Percentiles rank a stretch among this genome's conserved stretches.
Evolutionary conservation across 1,140 invertebrate genomes (phyloP).

Genomic region (Acromyrmex echinatior): DNA sequence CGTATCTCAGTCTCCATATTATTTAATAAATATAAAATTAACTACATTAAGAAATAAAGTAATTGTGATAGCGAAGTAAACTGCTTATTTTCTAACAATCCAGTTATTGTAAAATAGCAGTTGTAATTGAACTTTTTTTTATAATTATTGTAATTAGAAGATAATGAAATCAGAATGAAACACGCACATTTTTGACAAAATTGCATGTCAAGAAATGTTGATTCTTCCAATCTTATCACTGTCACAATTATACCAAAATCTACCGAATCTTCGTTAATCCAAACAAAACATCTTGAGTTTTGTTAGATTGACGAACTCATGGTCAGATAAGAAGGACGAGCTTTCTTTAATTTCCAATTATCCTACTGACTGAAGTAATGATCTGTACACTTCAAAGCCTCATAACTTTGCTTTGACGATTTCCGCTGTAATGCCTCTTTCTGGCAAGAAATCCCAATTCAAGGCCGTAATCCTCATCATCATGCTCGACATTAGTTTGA

Average conservation of each 20-base stretch:
- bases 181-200: background rate
- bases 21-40: conserved; percentile 41
- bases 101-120: background rate
- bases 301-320: background rate
- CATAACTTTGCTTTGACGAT: conserved; percentile 81
- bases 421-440: conserved; percentile 61
- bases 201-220: background rate
- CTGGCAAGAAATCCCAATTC: conserved; percentile 78
- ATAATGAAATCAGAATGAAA: background rate
- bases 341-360: conserved; percentile 33
- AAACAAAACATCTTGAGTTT: conserved; percentile 11
- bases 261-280: conserved; percentile 7
- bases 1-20: conserved; percentile 66
- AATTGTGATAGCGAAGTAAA: conserved; percentile 19
- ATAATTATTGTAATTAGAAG: background rate
- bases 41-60: background rate
- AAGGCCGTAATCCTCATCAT: conserved; percentile 79
- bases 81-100: conserved; percentile 10
- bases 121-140: background rate
- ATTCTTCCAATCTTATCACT: conserved; percentile 37
- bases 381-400: conserved; percentile 72
- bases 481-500: conserved; percentile 73
- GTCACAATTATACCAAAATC: conserved; percentile 44
- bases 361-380: conserved; percentile 5
- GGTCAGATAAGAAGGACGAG: conserved; percentile 21